A percentile compares a stretch with the other conserved stretches of the same genome.
phyloP scores from a whole-genome alignment of 2,113 vertebrate genomes.

The Pycnonotus jocosus region DNA sequence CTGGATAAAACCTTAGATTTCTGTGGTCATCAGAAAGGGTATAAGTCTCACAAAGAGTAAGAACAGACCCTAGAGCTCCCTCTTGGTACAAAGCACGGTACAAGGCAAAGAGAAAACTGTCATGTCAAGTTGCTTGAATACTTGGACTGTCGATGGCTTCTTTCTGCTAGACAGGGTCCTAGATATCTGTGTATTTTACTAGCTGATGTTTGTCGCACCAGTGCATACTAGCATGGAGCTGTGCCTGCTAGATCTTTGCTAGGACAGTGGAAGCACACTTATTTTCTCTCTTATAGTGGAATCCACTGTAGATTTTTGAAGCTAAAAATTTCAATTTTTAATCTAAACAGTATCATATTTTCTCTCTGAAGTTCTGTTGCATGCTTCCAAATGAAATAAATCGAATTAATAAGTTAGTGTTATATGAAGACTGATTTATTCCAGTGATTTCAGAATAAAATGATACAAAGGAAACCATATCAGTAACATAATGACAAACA shows the following conservation, averaged over 20 bases:
- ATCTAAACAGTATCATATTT: neutral
- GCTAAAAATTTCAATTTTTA: neutral
- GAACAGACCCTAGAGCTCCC: neutral
- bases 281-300: slow-evolving; percentile 5
- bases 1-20: neutral
- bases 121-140: neutral
- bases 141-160: neutral
- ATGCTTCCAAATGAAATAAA: slow-evolving; percentile 13
- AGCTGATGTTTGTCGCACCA: slow-evolving; percentile 16
- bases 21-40: neutral
- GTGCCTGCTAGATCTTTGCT: neutral
- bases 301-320: neutral
- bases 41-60: neutral
- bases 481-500: neutral
- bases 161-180: neutral
- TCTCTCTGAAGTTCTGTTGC: slow-evolving; percentile 1
- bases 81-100: neutral
- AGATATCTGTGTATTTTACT: neutral
- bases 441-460: slow-evolving; percentile 24
- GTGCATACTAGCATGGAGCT: neutral
- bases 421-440: neutral
- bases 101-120: neutral
- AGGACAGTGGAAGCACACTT: neutral
- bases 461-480: neutral
- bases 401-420: neutral